phyloP scores from a whole-genome alignment of 2,797 vertebrate genomes.

The Danio albolineatus region DNA sequence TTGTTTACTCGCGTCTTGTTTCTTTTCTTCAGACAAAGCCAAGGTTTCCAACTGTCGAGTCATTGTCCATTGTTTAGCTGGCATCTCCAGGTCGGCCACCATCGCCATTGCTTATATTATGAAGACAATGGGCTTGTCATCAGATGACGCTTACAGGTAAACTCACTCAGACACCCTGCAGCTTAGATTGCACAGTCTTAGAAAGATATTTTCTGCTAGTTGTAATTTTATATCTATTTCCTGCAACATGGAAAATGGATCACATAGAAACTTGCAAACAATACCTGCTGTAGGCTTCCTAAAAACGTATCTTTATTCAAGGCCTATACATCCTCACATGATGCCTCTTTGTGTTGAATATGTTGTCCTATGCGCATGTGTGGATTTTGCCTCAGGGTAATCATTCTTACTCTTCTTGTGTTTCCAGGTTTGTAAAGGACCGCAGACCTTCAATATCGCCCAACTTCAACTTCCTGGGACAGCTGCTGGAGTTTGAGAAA shows the following conservation, averaged over 20 bases:
- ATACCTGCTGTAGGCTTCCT: slow-evolving; percentile 12
- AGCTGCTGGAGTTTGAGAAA: slow-evolving; percentile 97
- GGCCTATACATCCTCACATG: slow-evolving; percentile 27
- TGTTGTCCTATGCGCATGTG: slow-evolving; percentile 11
- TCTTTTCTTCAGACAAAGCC: slow-evolving; percentile 86
- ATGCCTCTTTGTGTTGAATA: slow-evolving; percentile 28
- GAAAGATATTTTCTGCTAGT: slow-evolving; percentile 36
- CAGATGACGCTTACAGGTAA: slow-evolving; percentile 82
- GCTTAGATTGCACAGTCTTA: slow-evolving; percentile 56
- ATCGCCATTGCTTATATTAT: slow-evolving; percentile 99
- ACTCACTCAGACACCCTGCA: slow-evolving; percentile 47
- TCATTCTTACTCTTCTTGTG: slow-evolving; percentile 5
- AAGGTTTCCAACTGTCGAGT: slow-evolving; percentile 98
- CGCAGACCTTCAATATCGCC: slow-evolving; percentile 96
- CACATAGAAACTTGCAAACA: slow-evolving; percentile 51
- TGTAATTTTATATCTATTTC: slow-evolving; percentile 55
- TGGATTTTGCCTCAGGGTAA: slow-evolving; percentile 28
- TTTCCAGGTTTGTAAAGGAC: slow-evolving; percentile 94
- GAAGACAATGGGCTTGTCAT: slow-evolving; percentile 99
- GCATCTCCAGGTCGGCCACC: slow-evolving; percentile 96
- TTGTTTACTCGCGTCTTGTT: slow-evolving; percentile 44
- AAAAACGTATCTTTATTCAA: slow-evolving; percentile 7
- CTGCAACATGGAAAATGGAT: slow-evolving; percentile 40
- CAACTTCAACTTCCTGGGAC: slow-evolving; percentile 98
- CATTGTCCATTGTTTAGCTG: slow-evolving; percentile 97